Base-by-base conservation (phyloP, 2,797 vertebrate genomes). In the Sphaeramia orbicularis region DNA sequence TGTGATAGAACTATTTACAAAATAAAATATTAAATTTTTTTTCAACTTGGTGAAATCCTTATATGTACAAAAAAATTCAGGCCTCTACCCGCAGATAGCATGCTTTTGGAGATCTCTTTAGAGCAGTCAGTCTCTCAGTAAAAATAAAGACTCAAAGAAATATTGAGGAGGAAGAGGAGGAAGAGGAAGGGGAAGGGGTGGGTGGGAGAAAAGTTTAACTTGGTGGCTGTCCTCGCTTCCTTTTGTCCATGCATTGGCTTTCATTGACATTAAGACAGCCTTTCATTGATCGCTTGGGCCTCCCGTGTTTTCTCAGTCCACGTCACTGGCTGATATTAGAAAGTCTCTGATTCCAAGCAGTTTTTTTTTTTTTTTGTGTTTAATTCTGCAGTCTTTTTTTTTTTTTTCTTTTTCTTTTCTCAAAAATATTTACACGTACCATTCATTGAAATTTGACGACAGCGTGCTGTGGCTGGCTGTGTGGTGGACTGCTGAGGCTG, bases 1-100 rank as follows among this genome's bases (percentile, higher is more conserved):
- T 95, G 94, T 95, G 93, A 95, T 96, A 95, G 94, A 95, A 92
- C 94, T 98, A 98, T 98, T 95, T 99, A 98, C 97, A 99, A 95
- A 97, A 97, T 98, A 95, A 95, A 97, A 96, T 96, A 96, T 96
- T 97, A 97, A 95, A 95, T 93, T 93, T 91, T 94, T 93, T 70
- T 94, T 89, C n/a, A 95, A 95, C 93, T 96, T 95, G 95, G 88
- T 96, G 94, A 86, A 90, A 96, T 96, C 96, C 93, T 94, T 92
- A 42, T 97, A 98, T 98, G 95, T 98, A 98, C 96, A 98, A 91
- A 85, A 96, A 90, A 90, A 96, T 90, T 78, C 93, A 95, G 93
- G 92, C 93, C 83, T 90, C 94, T 92, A 91, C 94, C 94, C 92
- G 88, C 91, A 94, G 91, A 95, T 94, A 94, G 90, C 95, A 95